Conservation (phyloP, 2,113 vertebrate species). For the Protobothrops flavoviridis region DNA sequence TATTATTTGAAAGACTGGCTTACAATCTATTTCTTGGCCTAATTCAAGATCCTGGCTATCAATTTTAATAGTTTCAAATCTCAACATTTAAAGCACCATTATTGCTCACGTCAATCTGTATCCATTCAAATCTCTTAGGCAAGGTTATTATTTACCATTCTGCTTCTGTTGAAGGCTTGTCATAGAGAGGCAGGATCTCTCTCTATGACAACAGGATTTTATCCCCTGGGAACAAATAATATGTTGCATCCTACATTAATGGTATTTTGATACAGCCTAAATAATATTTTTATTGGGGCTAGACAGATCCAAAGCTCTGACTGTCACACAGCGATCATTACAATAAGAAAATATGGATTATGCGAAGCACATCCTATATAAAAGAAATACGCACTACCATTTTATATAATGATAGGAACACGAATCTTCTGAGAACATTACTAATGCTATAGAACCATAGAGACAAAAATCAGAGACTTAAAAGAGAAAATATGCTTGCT, state of each 20-base stretch:
- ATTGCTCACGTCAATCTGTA: background rate
- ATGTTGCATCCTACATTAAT: background rate
- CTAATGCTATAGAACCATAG: background rate
- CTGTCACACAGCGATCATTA: background rate
- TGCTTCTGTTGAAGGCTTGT: background rate
- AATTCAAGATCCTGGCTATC: background rate
- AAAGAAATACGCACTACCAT: slow-evolving; percentile 45
- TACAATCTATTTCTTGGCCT: background rate
- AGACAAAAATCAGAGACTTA: slow-evolving; percentile 24
- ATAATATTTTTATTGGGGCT: background rate
- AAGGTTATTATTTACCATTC: background rate
- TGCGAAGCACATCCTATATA: slow-evolving; percentile 18
- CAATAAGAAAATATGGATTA: slow-evolving; percentile 37
- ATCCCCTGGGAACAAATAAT: background rate
- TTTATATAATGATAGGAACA: slow-evolving; percentile 33
- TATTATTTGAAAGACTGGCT: background rate
- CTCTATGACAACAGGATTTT: background rate
- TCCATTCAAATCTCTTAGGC: background rate
- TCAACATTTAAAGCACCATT: background rate
- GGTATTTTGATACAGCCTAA: background rate
- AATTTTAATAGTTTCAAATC: background rate
- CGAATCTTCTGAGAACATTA: slow-evolving; percentile 9
- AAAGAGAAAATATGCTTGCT: background rate
- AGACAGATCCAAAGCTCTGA: background rate
- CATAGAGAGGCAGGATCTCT: background rate